Base-by-base conservation (phyloP, 92 coral and sea anemone species). In the Siderastrea siderea region DNA sequence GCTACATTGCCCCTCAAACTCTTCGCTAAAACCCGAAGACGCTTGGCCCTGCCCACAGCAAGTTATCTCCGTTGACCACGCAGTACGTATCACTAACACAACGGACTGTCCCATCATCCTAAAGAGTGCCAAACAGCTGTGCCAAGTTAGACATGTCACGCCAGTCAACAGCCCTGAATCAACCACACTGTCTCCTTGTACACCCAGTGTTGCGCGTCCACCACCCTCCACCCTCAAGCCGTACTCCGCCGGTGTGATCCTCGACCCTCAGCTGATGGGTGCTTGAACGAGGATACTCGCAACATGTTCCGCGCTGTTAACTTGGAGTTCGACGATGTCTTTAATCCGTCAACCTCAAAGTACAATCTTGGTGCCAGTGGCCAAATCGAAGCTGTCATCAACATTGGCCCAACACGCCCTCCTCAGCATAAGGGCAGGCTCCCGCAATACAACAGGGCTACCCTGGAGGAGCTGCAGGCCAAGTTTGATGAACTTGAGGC, bases 321-420 rank as follows among this genome's bases (percentile, higher is more conserved):
- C 72, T 80, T 89, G 54, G 91, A 89, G 59, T 89, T 58, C 53
- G 82, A 89, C 52, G 79, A 87, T 68, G 94, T 81, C 14, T 86
- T 91, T 53, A 81, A 87, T n/a, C 10, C 91, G 8, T 63, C 93
- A 88, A 84, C 81, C 68, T 92, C 95, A 43, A 88, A 88, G 74
- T 92, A 79, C 90, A 92, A 75, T n/a, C n/a, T n/a, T 68, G 88
- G 95, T 47, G 92, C 87, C n/a, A 79, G 92, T 50, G 87, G 92
- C 58, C 77, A 75, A 54, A 60, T 90, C 16, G 86, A 90, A 49
- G 94, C 88, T 26, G 78, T 74, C 43, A 61, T 87, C 47, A 87
- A 87, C 82, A 72, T 88, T 17, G 83, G 78, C 44, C 73, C 88
- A 60, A 77, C 89, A 55, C 88, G 79, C 17, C 95, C 80, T 13